Evolutionary conservation across 2,888 invertebrate species (phyloP).

Genomic region (Masnerella sp.): DNA sequence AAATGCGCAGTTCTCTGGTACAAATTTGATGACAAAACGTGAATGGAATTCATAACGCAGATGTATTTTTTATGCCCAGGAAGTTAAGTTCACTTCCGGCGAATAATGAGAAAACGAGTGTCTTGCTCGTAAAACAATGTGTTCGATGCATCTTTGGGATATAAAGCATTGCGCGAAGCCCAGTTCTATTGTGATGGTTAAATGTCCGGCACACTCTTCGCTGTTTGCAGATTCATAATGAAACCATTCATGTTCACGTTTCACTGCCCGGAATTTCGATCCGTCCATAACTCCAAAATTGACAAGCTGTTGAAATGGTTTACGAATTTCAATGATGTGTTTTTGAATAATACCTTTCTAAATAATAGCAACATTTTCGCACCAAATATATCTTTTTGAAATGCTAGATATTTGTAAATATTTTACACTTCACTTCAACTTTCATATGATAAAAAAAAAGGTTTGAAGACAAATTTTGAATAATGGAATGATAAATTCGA

Average conservation of each 20-base stretch:
- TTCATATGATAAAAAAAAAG: no score
- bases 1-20: no score
- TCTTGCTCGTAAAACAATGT: constrained; percentile 41
- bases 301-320: constrained; percentile 18
- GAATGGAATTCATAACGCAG: no score
- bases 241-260: constrained; percentile 64
- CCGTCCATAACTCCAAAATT: constrained; percentile 16
- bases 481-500: no score
- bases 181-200: constrained; percentile 42
- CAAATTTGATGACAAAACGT: no score
- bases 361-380: background rate
- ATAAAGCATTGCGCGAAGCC: constrained; percentile 46
- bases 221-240: constrained; percentile 58
- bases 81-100: constrained; percentile 9
- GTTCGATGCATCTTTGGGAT: constrained; percentile 32
- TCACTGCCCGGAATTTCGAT: constrained; percentile 53
- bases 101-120: constrained; percentile 31
- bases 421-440: no score
- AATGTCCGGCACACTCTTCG: constrained; percentile 48
- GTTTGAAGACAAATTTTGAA: no score
- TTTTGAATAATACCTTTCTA: background rate
- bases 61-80: constrained; percentile 4
- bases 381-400: no score
- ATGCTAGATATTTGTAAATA: no score
- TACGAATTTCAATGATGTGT: no score